A percentile compares a stretch with the other conserved stretches of the same genome.
Conservation (phyloP, 2,113 vertebrate genomes). For the Zosterops hypoxanthus region DNA sequence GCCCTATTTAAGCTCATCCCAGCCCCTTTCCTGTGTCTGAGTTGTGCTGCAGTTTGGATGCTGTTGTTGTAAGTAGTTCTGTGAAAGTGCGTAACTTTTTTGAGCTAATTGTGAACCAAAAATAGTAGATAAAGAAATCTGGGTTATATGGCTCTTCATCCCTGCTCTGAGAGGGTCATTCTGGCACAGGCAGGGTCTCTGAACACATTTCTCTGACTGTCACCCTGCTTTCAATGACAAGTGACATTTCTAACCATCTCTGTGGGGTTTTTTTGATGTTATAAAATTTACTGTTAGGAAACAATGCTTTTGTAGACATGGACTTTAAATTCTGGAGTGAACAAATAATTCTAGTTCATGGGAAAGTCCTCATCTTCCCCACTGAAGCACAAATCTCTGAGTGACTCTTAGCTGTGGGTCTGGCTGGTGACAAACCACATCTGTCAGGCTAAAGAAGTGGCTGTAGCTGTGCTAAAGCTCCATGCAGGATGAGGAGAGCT, state of each 20-base stretch:
- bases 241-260: neutral
- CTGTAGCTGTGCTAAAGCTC: neutral
- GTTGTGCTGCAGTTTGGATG: rapidly evolving
- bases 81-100: rapidly evolving
- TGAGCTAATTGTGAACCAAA: neutral
- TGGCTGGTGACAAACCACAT: neutral
- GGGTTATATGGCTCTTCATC: neutral
- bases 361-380: neutral
- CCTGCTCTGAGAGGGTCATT: neutral
- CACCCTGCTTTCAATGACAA: neutral
- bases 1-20: neutral
- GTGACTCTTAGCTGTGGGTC: neutral
- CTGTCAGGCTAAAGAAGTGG: neutral
- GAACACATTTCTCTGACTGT: rapidly evolving
- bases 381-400: neutral
- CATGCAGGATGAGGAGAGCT: neutral
- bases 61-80: rapidly evolving
- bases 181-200: neutral
- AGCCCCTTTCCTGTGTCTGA: rapidly evolving
- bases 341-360: neutral
- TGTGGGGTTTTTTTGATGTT: rapidly evolving
- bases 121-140: neutral
- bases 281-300: neutral
- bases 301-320: neutral
- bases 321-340: neutral